A percentile compares a stretch with the other conserved stretches of the same genome.
phyloP scores from a whole-genome alignment of 2,113 vertebrate species.

The Spea bombifrons region DNA sequence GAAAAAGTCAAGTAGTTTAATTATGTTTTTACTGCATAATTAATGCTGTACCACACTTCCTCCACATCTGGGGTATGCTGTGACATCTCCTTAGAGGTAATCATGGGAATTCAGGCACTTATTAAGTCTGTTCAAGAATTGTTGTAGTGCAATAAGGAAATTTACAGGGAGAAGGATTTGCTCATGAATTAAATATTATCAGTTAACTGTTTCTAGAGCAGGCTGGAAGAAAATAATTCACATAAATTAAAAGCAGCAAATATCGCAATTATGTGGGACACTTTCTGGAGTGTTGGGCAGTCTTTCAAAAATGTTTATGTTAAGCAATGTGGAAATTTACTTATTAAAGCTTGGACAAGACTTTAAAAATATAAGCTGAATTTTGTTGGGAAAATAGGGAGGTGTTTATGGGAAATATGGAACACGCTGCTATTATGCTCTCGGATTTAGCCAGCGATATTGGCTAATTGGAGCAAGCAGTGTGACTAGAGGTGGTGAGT shows the following conservation, averaged over 20 bases:
- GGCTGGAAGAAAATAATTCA: neutral
- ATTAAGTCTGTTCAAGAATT: conserved; percentile 52
- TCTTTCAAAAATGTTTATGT: neutral
- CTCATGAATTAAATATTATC: conserved; percentile 49
- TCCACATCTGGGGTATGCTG: conserved; percentile 52
- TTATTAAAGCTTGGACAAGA: too few relatives aligned
- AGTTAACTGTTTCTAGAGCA: conserved; percentile 28
- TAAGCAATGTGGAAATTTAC: too few relatives aligned
- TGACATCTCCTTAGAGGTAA: conserved; percentile 52
- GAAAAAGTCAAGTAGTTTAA: conserved; percentile 53
- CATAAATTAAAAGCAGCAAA: neutral
- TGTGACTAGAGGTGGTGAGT: too few relatives aligned
- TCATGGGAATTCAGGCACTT: conserved; percentile 51
- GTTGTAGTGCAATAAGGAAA: conserved; percentile 52
- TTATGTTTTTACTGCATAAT: conserved; percentile 55
- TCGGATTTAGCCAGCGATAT: too few relatives aligned
- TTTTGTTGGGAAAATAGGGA: too few relatives aligned
- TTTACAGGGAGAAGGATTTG: conserved; percentile 41
- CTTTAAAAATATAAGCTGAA: too few relatives aligned
- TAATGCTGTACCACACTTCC: conserved; percentile 50
- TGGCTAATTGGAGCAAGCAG: too few relatives aligned
- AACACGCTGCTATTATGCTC: too few relatives aligned
- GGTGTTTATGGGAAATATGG: too few relatives aligned
- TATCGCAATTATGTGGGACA: neutral
- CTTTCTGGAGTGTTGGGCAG: neutral